These are phyloP conservation scores for Montipora capricornis DNA, from an alignment of 64 coral and sea anemone species.

Conservation along the genomic window DNA sequence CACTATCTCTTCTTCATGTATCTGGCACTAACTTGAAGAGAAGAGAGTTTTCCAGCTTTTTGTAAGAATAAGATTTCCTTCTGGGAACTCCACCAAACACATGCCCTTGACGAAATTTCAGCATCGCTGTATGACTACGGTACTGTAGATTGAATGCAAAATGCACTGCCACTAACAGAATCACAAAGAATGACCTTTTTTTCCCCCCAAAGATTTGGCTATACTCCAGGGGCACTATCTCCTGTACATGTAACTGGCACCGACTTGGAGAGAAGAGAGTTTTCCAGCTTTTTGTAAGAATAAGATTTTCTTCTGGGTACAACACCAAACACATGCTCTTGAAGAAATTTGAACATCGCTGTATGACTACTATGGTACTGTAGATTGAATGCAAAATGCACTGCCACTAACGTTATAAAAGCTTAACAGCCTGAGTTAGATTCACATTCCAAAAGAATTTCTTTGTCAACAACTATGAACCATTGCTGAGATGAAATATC, in stretches of 20 bases:
- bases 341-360: not conserved
- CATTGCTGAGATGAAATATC: not conserved
- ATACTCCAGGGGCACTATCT: not conserved
- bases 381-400: conserved; percentile 30
- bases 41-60: too few species aligned
- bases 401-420: conserved; percentile 38
- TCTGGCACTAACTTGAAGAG: not conserved
- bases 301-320: conserved; percentile 34
- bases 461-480: conserved; percentile 38
- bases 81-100: too few species aligned
- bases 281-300: conserved; percentile 26
- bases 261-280: conserved; percentile 40
- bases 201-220: too few species aligned
- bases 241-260: not conserved
- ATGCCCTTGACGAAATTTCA: too few species aligned
- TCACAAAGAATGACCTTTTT: too few species aligned
- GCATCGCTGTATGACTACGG: too few species aligned
- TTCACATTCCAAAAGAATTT: conserved; percentile 22
- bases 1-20: not conserved
- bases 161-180: too few species aligned
- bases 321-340: conserved; percentile 30
- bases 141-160: too few species aligned
- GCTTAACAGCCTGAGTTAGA: conserved; percentile 16
- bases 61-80: too few species aligned
- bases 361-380: conserved; percentile 19